phyloP scores from a whole-genome alignment of 2,113 vertebrate genomes.

The Chaetodon auriga region DNA sequence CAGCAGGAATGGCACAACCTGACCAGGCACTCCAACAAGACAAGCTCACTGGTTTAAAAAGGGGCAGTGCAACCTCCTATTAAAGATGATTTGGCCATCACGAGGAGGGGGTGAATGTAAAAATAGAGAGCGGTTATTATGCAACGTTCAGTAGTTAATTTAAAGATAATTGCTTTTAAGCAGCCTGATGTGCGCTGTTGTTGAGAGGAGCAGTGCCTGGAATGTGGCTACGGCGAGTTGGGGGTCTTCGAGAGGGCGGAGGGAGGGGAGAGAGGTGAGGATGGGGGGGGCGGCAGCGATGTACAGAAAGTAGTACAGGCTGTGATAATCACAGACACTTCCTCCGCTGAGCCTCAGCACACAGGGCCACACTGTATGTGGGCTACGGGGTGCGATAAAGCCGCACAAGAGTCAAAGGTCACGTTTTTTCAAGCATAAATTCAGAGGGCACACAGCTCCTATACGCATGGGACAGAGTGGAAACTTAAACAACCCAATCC shows the following conservation, averaged over 20 bases:
- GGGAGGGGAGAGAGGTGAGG: background rate
- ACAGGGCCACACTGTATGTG: conserved; percentile 80
- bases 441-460: conserved; percentile 68
- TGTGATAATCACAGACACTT: conserved; percentile 78
- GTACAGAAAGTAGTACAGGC: conserved; percentile 67
- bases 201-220: conserved; percentile 19
- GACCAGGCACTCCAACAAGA: conserved; percentile 41
- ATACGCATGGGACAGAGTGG: conserved; percentile 73
- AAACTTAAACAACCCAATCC: conserved; percentile 79
- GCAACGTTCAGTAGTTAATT: conserved; percentile 6
- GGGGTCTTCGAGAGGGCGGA: conserved; percentile 1
- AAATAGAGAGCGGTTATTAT: background rate
- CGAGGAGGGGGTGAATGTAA: background rate
- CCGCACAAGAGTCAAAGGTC: conserved; percentile 81
- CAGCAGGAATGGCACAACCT: conserved; percentile 57
- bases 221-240: conserved; percentile 24
- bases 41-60: conserved; percentile 27
- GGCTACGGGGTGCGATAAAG: conserved; percentile 83
- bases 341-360: conserved; percentile 70
- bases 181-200: conserved; percentile 1
- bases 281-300: conserved; percentile 11
- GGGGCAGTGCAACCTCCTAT: conserved; percentile 33
- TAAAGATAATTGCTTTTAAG: conserved; percentile 21
- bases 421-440: conserved; percentile 86
- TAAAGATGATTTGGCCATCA: conserved; percentile 17